Conservation (phyloP, 1,140 invertebrate genomes). For the Drosophila melanica region DNA sequence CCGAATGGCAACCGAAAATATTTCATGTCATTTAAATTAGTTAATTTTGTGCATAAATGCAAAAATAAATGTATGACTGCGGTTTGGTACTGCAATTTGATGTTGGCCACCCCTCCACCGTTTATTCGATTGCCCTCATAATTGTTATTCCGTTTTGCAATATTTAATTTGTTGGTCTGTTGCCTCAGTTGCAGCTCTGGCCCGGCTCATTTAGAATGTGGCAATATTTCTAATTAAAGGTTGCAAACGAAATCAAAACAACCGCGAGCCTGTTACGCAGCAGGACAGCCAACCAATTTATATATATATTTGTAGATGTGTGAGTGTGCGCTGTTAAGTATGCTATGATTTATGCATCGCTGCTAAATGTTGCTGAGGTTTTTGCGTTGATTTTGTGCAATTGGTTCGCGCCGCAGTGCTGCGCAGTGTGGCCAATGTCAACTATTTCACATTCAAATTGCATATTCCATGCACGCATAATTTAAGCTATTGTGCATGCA, state of each 20-base stretch:
- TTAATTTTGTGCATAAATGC: slow-evolving; percentile 75
- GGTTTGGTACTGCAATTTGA: slow-evolving; percentile 41
- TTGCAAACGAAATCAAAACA: slow-evolving; percentile 80
- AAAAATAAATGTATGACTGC: slow-evolving; percentile 67
- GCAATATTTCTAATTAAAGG: slow-evolving; percentile 81
- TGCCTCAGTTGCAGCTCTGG: slow-evolving; percentile 1
- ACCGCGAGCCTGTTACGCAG: slow-evolving; percentile 60
- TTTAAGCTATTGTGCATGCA: slow-evolving; percentile 66
- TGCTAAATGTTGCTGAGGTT: slow-evolving; percentile 78
- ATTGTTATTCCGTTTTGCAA: slow-evolving; percentile 77
- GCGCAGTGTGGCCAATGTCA: slow-evolving; percentile 51
- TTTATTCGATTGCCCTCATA: slow-evolving; percentile 33
- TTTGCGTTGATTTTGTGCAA: slow-evolving; percentile 67
- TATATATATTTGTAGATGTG: slow-evolving; percentile 6
- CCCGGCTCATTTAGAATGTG: slow-evolving; percentile 73
- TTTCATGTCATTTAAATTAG: slow-evolving; percentile 76
- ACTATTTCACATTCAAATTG: slow-evolving; percentile 70
- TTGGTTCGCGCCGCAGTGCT: slow-evolving; percentile 24
- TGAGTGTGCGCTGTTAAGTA: slow-evolving; percentile 66
- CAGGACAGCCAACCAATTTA: slow-evolving; percentile 49
- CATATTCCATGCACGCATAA: slow-evolving; percentile 71
- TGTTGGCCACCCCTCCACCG: slow-evolving; percentile 2
- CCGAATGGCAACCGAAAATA: slow-evolving; percentile 63
- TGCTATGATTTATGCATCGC: slow-evolving; percentile 77
- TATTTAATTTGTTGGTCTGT: slow-evolving; percentile 70